Conservation (phyloP, 1,140 invertebrate species). For the Dreissena polymorpha region DNA sequence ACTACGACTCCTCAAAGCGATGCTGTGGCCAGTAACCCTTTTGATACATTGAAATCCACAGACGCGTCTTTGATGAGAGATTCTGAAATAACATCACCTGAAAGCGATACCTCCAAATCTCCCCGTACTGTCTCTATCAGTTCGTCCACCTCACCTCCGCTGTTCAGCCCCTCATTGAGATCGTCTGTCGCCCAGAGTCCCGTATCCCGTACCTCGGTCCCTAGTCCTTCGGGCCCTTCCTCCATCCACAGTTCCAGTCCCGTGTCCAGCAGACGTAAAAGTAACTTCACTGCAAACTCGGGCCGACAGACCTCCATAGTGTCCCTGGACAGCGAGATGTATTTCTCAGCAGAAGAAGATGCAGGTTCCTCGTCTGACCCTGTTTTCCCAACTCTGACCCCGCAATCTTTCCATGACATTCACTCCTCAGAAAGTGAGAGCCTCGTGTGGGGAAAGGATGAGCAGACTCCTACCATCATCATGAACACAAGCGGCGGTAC, state of each 20-base stretch:
- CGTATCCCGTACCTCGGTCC: conserved; percentile 54
- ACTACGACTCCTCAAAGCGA: conserved; percentile 17
- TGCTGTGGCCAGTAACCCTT: conserved; percentile 50
- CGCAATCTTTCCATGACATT: conserved; percentile 18
- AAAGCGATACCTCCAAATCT: conserved; percentile 7
- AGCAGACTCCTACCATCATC: conserved; percentile 7
- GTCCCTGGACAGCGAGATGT: conserved; percentile 71
- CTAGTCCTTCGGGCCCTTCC: conserved; percentile 60
- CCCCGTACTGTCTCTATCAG: conserved; percentile 33
- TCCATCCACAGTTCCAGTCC: conserved; percentile 51
- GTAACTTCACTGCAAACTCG: conserved; percentile 4
- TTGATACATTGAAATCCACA: conserved; percentile 47
- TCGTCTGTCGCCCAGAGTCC: conserved; percentile 49
- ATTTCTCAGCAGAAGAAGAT: conserved; percentile 73
- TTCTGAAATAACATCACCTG: conserved; percentile 11
- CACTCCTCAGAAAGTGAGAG: conserved; percentile 22
- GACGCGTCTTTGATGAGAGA: conserved; percentile 44
- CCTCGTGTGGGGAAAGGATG: conserved; percentile 11
- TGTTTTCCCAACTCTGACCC: conserved; percentile 34
- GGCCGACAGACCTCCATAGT: conserved; percentile 53
- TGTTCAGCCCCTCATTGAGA: conserved; percentile 32
- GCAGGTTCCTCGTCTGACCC: conserved; percentile 49
- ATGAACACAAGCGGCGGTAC: conserved; percentile 30
- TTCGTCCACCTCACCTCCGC: conserved; percentile 54
- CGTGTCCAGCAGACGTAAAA: not conserved